phyloP scores from a whole-genome alignment of 2,888 invertebrate species.

The Drosophila anomalata region DNA sequence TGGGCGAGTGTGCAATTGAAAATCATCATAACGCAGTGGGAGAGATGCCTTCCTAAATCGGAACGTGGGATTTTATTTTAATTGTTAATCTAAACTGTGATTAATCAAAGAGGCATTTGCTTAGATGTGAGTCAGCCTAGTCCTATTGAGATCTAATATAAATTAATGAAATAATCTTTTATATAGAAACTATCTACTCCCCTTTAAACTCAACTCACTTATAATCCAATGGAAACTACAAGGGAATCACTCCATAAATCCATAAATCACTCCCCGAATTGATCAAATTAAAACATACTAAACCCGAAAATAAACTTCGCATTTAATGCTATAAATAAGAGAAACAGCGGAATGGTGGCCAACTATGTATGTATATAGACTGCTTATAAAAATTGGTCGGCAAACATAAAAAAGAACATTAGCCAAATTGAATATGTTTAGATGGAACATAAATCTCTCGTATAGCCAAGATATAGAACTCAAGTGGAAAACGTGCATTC shows the following conservation, averaged over 20 bases:
- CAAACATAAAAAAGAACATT: slow-evolving; percentile 55
- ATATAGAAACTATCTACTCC: too few relatives aligned
- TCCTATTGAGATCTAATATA: too few relatives aligned
- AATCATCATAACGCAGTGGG: slow-evolving; percentile 35
- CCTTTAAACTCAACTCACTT: slow-evolving; percentile 1
- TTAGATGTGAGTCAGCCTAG: background rate
- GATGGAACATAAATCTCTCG: slow-evolving; percentile 50
- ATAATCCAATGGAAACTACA: slow-evolving; percentile 1
- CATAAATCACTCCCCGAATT: slow-evolving; percentile 14
- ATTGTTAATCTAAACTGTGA: background rate
- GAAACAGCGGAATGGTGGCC: background rate
- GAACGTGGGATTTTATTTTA: background rate
- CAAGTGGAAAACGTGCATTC: slow-evolving; percentile 16
- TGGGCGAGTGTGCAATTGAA: slow-evolving; percentile 49
- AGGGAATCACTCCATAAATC: background rate
- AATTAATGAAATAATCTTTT: too few relatives aligned
- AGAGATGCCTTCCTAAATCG: background rate
- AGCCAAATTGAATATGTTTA: slow-evolving; percentile 51
- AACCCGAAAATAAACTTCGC: slow-evolving; percentile 23
- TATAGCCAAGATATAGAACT: slow-evolving; percentile 18
- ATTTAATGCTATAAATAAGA: slow-evolving; percentile 27
- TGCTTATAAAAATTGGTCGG: slow-evolving; percentile 48
- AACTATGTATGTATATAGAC: slow-evolving; percentile 15
- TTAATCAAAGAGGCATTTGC: background rate
- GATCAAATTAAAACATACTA: slow-evolving; percentile 53